Base-by-base conservation (phyloP, 2,113 vertebrate genomes). In the Mastomys natalensis region DNA sequence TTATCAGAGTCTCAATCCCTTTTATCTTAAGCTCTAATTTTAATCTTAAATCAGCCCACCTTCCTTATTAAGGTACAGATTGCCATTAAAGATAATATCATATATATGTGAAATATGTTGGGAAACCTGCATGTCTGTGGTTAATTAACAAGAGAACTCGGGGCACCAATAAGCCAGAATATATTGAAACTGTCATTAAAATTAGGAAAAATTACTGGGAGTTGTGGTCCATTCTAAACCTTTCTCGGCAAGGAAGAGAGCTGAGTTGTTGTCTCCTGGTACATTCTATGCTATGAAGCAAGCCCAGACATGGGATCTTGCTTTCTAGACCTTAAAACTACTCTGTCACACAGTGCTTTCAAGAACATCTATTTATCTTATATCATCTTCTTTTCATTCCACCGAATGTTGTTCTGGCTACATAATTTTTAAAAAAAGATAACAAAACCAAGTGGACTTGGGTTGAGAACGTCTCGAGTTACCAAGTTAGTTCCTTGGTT, bases 21-120 rank as follows among this genome's bases (percentile, higher is more conserved):
- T 94, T 94, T 88, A 70, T 77, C 40, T 43, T 92, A 70, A 95
- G 51, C 60, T 10, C 9, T 89, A n/a, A 22, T 76, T 84, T 87
- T 31, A 31, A 40, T 58, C 88, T 82, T 64, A 82, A 74, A 58
- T 68, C 40, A 86, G 78, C 55, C 60, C n/a, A 31, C 72, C 87
- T 94, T 92, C 58, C 89, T 24, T 85, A 70, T 34, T 22, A 87
- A 94, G 81, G 8, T 34, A 34, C 40, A 87, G 26, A n/a, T 89
- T 92, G 70, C 43, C 4, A 74, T 53, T 85, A 81, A 80, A 95
- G 76, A 16, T 76, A 13, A 13, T 51, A 34, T 55, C 26, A 26
- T 34, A 93, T 9, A 74, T n/a, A 48, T 72, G 86, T 86, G 68
- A 84, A 78, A 92, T 62, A 72, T 15, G n/a, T 3, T 64, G 8